phyloP scores from a whole-genome alignment of 2,113 vertebrate species.

The Rhinoderma darwinii region DNA sequence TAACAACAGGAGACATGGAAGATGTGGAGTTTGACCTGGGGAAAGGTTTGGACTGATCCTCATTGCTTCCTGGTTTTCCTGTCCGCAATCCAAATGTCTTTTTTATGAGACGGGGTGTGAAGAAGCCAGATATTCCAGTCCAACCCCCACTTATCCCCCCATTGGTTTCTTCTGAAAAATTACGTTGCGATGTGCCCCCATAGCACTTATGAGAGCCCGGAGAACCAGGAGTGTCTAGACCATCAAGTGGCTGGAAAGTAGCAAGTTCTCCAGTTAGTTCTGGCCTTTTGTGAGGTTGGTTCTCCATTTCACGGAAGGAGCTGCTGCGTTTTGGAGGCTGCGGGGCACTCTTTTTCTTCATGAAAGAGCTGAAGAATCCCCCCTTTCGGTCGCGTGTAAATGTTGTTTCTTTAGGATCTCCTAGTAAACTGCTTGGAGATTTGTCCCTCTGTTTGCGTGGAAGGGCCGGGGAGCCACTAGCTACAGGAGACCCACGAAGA shows the following conservation, averaged over 20 bases:
- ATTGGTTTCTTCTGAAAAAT: slow-evolving; percentile 73
- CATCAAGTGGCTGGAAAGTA: slow-evolving; percentile 85
- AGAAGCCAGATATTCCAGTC: slow-evolving; percentile 95
- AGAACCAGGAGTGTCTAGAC: slow-evolving; percentile 82
- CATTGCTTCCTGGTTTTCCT: slow-evolving; percentile 83
- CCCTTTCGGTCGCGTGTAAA: slow-evolving; percentile 95
- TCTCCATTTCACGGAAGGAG: slow-evolving; percentile 97
- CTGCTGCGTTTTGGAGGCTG: slow-evolving; percentile 95
- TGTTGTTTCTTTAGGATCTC: slow-evolving; percentile 90
- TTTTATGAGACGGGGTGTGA: slow-evolving; percentile 97
- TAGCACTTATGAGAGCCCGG: slow-evolving; percentile 87
- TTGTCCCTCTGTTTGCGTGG: slow-evolving; percentile 96
- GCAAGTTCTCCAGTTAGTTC: slow-evolving; percentile 88
- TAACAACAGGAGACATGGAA: slow-evolving; percentile 95
- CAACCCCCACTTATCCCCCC: slow-evolving; percentile 80
- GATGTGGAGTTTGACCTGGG: slow-evolving; percentile 98
- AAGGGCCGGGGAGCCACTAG: slow-evolving; percentile 87
- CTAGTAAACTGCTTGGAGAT: slow-evolving; percentile 88
- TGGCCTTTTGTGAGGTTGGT: slow-evolving; percentile 95
- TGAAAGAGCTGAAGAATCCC: slow-evolving; percentile 98
- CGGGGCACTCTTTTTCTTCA: slow-evolving; percentile 95
- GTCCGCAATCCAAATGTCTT: slow-evolving; percentile 93
- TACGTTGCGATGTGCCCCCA: slow-evolving; percentile 89
- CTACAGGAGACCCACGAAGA: slow-evolving; percentile 75
- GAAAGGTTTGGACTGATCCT: slow-evolving; percentile 90